Base-by-base conservation (phyloP, 2,888 invertebrate genomes). In the Eulithis testata region DNA sequence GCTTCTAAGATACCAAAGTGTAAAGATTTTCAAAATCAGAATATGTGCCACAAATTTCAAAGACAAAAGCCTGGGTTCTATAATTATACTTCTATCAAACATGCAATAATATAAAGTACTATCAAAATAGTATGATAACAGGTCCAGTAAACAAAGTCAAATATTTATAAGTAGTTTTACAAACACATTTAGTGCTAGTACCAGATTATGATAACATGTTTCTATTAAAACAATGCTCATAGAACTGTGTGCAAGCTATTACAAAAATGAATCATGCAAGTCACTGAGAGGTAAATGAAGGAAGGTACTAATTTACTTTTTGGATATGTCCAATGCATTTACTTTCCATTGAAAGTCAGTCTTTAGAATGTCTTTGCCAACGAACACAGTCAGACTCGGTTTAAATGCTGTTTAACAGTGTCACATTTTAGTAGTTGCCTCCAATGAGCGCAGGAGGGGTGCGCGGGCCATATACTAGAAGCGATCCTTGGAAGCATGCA, bases 401-500 rank as follows among this genome's bases (percentile, higher is more conserved):
- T 59, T 44, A 47, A 62, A 53, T 57, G 69, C 65, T 69, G 69
- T 77, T 80, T 80, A 83, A 83, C 75, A 79, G 76, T 83, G 90
- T 93, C 92, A 93, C 92, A 93, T 93, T 80, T 93, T 93, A 74
- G 93, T 92, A 55, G 89, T 85, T 68, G 91, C 91, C 83, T 92
- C 92, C 63, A 93, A 80, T 54, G 92, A 92, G 89, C 91, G 93
- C 91, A 93, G 81, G 73, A 92, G 80, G 3, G 92, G 92, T 73
- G 91, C 92, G 73, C 92, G 91, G 88, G 92, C 93, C 91, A 90
- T 93, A 94, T 97, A 96, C 96, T 97, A 98, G 95, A 97, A 98
- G 79, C 97, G 95, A 88, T 97, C 97, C 86, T 97, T 97, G 45
- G 96, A 96, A 64, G 96, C 95, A 67, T 95, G 94, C 74, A 95